Conservation (phyloP, 2,888 invertebrate genomes). For the Idaea dimidiata region DNA sequence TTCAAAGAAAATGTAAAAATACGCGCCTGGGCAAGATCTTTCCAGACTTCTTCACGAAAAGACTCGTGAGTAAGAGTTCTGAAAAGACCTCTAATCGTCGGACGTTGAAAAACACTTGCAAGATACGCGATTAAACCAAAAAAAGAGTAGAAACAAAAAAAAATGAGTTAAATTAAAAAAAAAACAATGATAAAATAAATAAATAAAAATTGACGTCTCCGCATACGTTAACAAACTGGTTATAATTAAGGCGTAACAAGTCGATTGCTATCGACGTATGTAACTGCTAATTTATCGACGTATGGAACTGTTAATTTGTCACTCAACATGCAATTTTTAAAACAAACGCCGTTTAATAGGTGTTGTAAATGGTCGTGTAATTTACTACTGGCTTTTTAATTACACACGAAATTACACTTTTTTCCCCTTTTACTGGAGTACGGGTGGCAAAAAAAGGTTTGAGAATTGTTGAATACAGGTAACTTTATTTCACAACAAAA, state of each 20-base stretch:
- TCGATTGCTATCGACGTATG: constrained; percentile 6
- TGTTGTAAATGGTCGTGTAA: constrained; percentile 20
- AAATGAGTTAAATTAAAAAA: too few relatives aligned
- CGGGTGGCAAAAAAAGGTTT: constrained; percentile 12
- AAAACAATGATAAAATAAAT: not conserved
- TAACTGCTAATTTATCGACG: constrained; percentile 23
- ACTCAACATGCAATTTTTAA: constrained; percentile 23
- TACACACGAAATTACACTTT: constrained; percentile 16
- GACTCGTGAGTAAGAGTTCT: too few relatives aligned
- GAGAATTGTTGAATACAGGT: not conserved
- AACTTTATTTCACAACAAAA: too few relatives aligned
- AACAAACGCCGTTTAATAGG: constrained; percentile 18
- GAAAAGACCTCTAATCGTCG: too few relatives aligned
- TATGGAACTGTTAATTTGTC: constrained; percentile 23
- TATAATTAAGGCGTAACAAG: constrained; percentile 3
- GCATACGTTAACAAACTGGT: not conserved
- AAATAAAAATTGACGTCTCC: not conserved
- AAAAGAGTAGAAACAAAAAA: too few relatives aligned
- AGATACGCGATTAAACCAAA: too few relatives aligned
- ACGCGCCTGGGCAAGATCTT: too few relatives aligned
- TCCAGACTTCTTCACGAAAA: too few relatives aligned
- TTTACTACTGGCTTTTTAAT: constrained; percentile 29
- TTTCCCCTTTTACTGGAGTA: constrained; percentile 17
- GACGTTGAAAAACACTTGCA: too few relatives aligned
- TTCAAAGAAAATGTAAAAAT: too few relatives aligned